A percentile compares a stretch with the other conserved stretches of the same genome.
These are phyloP conservation scores for Notothenia coriiceps DNA, from an alignment of 2,113 vertebrate genomes.

Conservation along the genomic window DNA sequence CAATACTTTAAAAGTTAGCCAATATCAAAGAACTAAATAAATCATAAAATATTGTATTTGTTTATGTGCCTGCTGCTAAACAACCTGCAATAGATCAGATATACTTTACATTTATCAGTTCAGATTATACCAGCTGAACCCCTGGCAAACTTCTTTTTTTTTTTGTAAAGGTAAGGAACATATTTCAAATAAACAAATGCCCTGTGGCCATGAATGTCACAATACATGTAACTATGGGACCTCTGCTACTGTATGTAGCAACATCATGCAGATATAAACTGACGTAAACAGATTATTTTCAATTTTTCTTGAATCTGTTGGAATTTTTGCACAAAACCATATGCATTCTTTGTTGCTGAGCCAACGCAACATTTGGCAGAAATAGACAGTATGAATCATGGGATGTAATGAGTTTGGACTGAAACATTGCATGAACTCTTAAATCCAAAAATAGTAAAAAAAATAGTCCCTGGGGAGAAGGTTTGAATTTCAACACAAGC, in stretches of 20 bases:
- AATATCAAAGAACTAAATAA: not conserved
- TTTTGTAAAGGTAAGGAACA: not conserved
- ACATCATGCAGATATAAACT: not conserved
- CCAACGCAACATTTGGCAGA: slow-evolving; percentile 15
- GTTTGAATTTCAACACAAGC: slow-evolving; percentile 35
- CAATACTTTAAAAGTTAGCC: not conserved
- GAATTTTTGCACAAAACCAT: slow-evolving; percentile 6
- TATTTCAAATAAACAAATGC: not conserved
- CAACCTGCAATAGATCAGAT: not conserved
- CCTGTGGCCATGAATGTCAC: not conserved
- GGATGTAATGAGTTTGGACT: not conserved
- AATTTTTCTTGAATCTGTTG: not conserved
- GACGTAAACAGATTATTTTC: slow-evolving; percentile 4
- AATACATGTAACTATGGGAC: not conserved
- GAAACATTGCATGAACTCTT: slow-evolving; percentile 10
- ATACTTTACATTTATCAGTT: not conserved
- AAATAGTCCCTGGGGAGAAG: not conserved
- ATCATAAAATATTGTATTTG: slow-evolving; percentile 9
- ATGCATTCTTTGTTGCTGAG: slow-evolving; percentile 1
- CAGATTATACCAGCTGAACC: not conserved
- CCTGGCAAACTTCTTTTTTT: not conserved
- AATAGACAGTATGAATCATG: slow-evolving; percentile 4
- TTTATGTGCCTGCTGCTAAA: not conserved
- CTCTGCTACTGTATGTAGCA: not conserved
- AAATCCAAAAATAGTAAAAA: not conserved